phyloP scores from a whole-genome alignment of 2,113 vertebrate species.

The Chaetodon trifascialis region DNA sequence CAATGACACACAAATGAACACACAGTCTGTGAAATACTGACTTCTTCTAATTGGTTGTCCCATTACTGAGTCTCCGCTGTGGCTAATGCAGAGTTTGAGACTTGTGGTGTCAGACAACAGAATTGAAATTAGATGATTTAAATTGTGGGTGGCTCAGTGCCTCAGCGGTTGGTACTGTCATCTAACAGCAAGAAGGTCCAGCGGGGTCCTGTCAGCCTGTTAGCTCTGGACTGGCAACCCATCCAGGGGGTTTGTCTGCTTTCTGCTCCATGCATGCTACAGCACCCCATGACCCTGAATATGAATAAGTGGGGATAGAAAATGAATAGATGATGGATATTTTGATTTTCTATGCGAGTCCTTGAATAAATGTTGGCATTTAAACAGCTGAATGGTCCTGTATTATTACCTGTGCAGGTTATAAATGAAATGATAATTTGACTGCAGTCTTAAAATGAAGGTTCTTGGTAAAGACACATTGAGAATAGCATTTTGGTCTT shows the following conservation, averaged over 20 bases:
- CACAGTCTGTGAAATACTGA: slow-evolving; percentile 30
- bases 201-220: slow-evolving; percentile 66
- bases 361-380: slow-evolving; percentile 15
- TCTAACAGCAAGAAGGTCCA: slow-evolving; percentile 54
- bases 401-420: background rate
- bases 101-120: slow-evolving; percentile 50
- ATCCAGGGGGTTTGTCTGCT: slow-evolving; percentile 36
- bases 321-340: slow-evolving; percentile 27
- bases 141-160: slow-evolving; percentile 49
- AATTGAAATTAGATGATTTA: slow-evolving; percentile 68
- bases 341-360: slow-evolving; percentile 15
- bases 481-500: background rate
- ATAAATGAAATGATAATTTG: background rate
- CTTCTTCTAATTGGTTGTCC: slow-evolving; percentile 59
- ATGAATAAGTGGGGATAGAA: slow-evolving; percentile 41
- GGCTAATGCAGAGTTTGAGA: slow-evolving; percentile 53
- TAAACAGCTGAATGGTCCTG: background rate
- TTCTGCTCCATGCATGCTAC: slow-evolving; percentile 48
- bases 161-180: slow-evolving; percentile 68
- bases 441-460: background rate
- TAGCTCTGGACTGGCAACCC: slow-evolving; percentile 53
- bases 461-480: background rate
- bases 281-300: slow-evolving; percentile 64
- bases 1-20: slow-evolving; percentile 41
- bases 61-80: slow-evolving; percentile 47